phyloP scores from a whole-genome alignment of 30 jellyfish, hydroid and myxozoan species.

The Hydra vulgaris region DNA sequence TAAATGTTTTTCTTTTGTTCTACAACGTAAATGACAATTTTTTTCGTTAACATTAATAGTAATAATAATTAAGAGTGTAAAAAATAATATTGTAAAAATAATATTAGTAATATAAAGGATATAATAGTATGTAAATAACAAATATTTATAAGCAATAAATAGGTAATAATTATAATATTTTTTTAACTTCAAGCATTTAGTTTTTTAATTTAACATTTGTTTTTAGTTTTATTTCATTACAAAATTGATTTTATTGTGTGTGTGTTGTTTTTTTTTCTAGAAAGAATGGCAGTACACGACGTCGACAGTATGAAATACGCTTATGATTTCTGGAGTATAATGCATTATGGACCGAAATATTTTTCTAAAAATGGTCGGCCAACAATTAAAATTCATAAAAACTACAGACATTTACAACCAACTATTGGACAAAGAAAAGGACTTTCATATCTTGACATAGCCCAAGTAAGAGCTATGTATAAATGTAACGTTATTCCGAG shows the following conservation, averaged over 20 bases:
- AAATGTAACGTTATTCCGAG: conserved; percentile 65
- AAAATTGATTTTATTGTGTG: too few species aligned
- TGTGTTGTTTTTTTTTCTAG: conserved; percentile 31
- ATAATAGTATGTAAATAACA: too few species aligned
- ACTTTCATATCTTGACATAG: conserved; percentile 70
- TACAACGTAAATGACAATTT: too few species aligned
- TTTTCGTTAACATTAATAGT: too few species aligned
- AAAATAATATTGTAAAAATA: too few species aligned
- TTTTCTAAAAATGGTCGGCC: conserved; percentile 62
- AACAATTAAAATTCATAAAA: conserved; percentile 54
- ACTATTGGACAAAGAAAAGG: conserved; percentile 59
- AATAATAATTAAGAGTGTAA: too few species aligned
- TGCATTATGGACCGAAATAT: conserved; percentile 82
- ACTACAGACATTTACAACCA: conserved; percentile 23
- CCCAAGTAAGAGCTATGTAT: conserved; percentile 90
- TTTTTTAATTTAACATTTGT: too few species aligned
- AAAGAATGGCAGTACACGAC: conserved; percentile 37
- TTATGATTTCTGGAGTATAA: conserved; percentile 81
- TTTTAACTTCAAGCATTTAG: too few species aligned
- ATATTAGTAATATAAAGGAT: too few species aligned
- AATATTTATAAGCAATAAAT: too few species aligned
- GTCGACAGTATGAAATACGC: conserved; percentile 84
- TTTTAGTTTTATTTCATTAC: too few species aligned
- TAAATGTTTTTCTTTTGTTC: neutral
- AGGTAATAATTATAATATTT: too few species aligned